Conservation (phyloP, 1,140 invertebrate genomes). For the Idris sp. region DNA sequence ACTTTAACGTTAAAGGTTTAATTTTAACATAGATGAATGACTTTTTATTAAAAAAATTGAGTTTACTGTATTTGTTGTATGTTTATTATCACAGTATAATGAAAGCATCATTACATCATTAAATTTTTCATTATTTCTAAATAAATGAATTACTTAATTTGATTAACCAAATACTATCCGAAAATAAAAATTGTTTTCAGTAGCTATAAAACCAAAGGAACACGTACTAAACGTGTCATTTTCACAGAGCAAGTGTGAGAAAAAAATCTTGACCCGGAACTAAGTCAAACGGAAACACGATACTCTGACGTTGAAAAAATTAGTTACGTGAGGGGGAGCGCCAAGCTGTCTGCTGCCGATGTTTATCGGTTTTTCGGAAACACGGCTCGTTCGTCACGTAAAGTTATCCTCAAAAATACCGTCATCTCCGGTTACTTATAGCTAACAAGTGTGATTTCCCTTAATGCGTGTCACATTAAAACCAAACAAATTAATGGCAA, state of each 20-base stretch:
- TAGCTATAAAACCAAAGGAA: constrained; percentile 16
- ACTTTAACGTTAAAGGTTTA: too few species aligned
- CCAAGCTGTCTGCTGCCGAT: constrained; percentile 64
- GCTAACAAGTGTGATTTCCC: constrained; percentile 64
- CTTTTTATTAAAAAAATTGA: too few species aligned
- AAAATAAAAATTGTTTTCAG: constrained; percentile 47
- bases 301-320: constrained; percentile 52
- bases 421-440: constrained; percentile 68
- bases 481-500: constrained; percentile 71
- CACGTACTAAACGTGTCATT: constrained; percentile 47
- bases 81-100: too few species aligned
- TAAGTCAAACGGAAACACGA: constrained; percentile 30
- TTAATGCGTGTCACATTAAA: constrained; percentile 67
- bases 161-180: constrained; percentile 6
- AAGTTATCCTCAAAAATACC: constrained; percentile 31
- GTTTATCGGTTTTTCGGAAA: constrained; percentile 42
- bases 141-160: neutral
- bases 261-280: constrained; percentile 46
- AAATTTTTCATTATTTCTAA: constrained; percentile 21
- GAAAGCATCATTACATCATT: constrained; percentile 28
- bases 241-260: constrained; percentile 51
- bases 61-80: too few species aligned
- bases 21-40: too few species aligned
- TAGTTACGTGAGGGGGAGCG: constrained; percentile 57
- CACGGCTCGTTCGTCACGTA: constrained; percentile 26